phyloP scores from a whole-genome alignment of 2,888 invertebrate genomes.

The Drosophila atripex region DNA sequence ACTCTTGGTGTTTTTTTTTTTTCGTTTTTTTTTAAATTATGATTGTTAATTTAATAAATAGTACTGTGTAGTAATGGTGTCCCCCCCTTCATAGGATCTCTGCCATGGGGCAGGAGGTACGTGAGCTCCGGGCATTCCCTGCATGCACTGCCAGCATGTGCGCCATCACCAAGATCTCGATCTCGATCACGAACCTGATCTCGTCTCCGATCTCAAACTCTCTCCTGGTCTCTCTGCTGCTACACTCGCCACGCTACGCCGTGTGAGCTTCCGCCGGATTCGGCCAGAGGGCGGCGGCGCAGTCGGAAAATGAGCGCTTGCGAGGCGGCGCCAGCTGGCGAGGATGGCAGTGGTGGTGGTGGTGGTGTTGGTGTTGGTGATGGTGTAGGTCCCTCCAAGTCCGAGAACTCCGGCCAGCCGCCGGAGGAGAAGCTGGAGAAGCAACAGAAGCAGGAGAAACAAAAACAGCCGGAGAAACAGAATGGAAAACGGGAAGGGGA shows the following conservation, averaged over 20 bases:
- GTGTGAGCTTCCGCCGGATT: conserved; percentile 20
- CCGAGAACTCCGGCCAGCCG: conserved; percentile 18
- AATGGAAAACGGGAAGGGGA: conserved; percentile 12
- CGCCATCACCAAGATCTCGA: conserved; percentile 30
- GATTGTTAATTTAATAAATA: neutral
- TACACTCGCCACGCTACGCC: neutral
- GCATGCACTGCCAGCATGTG: conserved; percentile 64
- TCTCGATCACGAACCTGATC: conserved; percentile 4
- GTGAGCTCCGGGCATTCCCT: conserved; percentile 34
- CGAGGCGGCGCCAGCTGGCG: conserved; percentile 45
- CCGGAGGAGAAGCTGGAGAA: conserved; percentile 8
- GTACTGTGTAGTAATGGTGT: neutral
- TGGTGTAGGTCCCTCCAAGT: conserved; percentile 6
- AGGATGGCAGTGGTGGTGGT: conserved; percentile 19
- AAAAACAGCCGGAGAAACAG: conserved; percentile 2
- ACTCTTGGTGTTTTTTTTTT: conserved; percentile 12
- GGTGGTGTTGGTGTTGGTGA: neutral
- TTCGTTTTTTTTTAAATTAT: conserved; percentile 5
- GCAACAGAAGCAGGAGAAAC: conserved; percentile 5
- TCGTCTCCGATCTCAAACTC: conserved; percentile 19
- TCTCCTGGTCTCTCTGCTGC: neutral
- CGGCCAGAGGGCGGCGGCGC: conserved; percentile 26
- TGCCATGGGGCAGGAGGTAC: conserved; percentile 60
- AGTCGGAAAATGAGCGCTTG: conserved; percentile 64
- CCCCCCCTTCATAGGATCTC: conserved; percentile 24